Conservation (phyloP, 2,888 invertebrate genomes). For the Celastrina argiolus region DNA sequence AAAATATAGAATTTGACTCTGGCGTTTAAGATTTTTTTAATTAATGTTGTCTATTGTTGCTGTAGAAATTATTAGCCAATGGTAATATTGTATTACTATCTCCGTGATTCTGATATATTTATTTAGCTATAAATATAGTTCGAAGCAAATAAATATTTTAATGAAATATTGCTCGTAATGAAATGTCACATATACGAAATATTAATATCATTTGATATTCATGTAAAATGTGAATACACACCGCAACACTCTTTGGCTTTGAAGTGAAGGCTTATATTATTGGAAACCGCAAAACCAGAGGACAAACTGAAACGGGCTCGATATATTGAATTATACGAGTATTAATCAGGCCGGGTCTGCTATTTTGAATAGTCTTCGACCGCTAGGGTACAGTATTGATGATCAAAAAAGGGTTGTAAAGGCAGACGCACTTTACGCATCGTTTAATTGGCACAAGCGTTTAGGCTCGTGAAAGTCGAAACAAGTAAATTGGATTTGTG, state of each 20-base stretch:
- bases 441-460: slow-evolving; percentile 70
- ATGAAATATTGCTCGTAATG: background rate
- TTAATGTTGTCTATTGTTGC: too few relatives aligned
- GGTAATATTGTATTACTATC: too few relatives aligned
- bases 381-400: slow-evolving; percentile 27
- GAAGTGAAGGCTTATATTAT: slow-evolving; percentile 23
- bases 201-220: slow-evolving; percentile 11
- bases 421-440: slow-evolving; percentile 65
- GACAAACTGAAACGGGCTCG: slow-evolving; percentile 9
- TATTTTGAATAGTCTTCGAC: slow-evolving; percentile 31
- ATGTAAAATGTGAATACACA: slow-evolving; percentile 13
- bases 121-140: too few relatives aligned
- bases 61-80: too few relatives aligned
- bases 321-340: slow-evolving; percentile 25
- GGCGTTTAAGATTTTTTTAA: too few relatives aligned
- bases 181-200: slow-evolving; percentile 9
- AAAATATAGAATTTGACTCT: background rate
- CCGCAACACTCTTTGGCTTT: slow-evolving; percentile 18
- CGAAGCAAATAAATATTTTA: too few relatives aligned
- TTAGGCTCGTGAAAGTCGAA: slow-evolving; percentile 64
- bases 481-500: slow-evolving; percentile 70
- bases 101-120: too few relatives aligned
- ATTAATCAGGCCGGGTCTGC: slow-evolving; percentile 32
- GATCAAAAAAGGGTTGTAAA: slow-evolving; percentile 50
- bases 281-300: slow-evolving; percentile 23